These are phyloP conservation scores for Catocala fraxini DNA, from an alignment of 2,888 invertebrate genomes.

Conservation along the genomic window DNA sequence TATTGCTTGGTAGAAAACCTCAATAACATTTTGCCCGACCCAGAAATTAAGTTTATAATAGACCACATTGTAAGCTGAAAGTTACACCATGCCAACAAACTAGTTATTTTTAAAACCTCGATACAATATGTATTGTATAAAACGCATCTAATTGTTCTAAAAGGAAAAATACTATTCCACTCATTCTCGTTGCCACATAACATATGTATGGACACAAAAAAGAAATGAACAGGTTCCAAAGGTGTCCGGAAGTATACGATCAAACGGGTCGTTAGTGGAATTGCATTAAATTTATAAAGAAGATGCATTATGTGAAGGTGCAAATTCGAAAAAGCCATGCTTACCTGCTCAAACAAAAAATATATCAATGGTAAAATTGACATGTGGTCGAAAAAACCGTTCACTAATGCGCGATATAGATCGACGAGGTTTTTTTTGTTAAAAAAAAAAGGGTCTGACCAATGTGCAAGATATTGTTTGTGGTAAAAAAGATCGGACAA, in stretches of 20 bases:
- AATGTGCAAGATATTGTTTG: constrained; percentile 27
- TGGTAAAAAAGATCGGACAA: background rate
- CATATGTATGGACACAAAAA: constrained; percentile 49
- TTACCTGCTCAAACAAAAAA: constrained; percentile 62
- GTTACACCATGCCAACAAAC: too few relatives aligned
- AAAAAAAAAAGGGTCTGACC: constrained; percentile 31
- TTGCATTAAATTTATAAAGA: constrained; percentile 74
- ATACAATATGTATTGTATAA: background rate
- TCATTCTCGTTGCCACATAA: constrained; percentile 39
- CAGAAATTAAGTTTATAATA: too few relatives aligned
- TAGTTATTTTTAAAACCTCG: too few relatives aligned
- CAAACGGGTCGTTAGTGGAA: constrained; percentile 76
- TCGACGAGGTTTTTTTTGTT: constrained; percentile 55
- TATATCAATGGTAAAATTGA: constrained; percentile 71
- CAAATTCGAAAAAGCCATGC: constrained; percentile 71
- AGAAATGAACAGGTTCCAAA: constrained; percentile 51
- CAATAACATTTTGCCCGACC: too few relatives aligned
- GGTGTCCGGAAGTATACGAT: constrained; percentile 72
- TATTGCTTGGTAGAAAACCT: too few relatives aligned
- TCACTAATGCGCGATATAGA: constrained; percentile 74
- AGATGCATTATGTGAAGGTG: constrained; percentile 71
- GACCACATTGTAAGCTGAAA: too few relatives aligned
- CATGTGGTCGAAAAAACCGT: constrained; percentile 69
- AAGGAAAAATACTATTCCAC: constrained; percentile 17
- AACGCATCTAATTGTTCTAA: constrained; percentile 1